A percentile compares a stretch with the other conserved stretches of the same genome.
Evolutionary conservation across 2,888 invertebrate species (phyloP).

Genomic region (Furcula furcula): DNA sequence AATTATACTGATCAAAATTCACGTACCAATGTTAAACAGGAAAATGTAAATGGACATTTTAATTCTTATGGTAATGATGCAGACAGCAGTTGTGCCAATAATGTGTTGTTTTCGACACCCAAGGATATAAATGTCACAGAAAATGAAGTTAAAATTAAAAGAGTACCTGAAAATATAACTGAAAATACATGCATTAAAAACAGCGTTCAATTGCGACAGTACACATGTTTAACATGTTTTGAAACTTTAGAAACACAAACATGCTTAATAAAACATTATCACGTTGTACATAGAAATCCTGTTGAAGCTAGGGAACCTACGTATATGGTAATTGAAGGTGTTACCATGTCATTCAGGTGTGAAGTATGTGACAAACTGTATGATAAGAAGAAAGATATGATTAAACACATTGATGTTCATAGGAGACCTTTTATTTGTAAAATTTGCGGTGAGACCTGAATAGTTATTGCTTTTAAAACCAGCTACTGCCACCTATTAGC

Average conservation of each 20-base stretch:
- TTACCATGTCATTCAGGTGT: slow-evolving; percentile 42
- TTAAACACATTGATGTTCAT: slow-evolving; percentile 45
- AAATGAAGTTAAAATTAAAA: slow-evolving; percentile 8
- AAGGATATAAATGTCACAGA: too few species aligned
- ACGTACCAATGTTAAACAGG: slow-evolving; percentile 5
- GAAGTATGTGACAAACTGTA: slow-evolving; percentile 43
- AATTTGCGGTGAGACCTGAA: slow-evolving; percentile 70
- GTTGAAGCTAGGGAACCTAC: slow-evolving; percentile 4
- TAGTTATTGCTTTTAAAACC: too few species aligned
- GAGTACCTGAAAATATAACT: slow-evolving; percentile 5
- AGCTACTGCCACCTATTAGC: too few species aligned
- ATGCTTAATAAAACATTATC: slow-evolving; percentile 47
- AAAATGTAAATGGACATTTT: slow-evolving; percentile 4
- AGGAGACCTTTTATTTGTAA: slow-evolving; percentile 58
- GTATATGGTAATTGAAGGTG: slow-evolving; percentile 23
- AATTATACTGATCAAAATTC: slow-evolving; percentile 4
- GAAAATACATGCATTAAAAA: slow-evolving; percentile 1
- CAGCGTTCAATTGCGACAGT: too few species aligned
- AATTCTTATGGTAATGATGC: background rate
- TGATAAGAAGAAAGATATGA: slow-evolving; percentile 36
- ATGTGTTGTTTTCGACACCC: too few species aligned
- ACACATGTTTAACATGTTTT: slow-evolving; percentile 51
- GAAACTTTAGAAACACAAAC: slow-evolving; percentile 27
- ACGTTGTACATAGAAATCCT: slow-evolving; percentile 25
- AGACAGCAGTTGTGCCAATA: too few species aligned